Evolutionary conservation across 2,797 vertebrate genomes (phyloP).

Genomic region (Pseudotriccus pelzelni): DNA sequence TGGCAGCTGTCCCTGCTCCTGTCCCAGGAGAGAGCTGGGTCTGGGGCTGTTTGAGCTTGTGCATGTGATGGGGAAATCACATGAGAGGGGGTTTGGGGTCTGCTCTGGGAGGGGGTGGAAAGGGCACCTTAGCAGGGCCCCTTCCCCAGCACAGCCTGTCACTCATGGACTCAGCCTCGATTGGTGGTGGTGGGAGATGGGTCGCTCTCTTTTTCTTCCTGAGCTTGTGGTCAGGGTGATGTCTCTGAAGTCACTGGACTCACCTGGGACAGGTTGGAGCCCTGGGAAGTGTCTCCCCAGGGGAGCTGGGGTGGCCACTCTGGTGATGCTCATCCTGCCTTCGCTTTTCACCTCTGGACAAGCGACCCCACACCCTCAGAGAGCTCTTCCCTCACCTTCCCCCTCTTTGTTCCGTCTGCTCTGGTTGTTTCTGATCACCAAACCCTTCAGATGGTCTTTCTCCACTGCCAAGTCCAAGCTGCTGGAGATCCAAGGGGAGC

Average conservation of each 20-base stretch:
- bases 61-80: neutral
- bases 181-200: neutral
- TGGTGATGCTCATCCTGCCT: neutral
- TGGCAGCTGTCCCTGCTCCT: neutral
- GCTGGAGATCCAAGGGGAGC: neutral
- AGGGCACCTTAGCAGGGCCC: rapidly evolving
- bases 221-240: neutral
- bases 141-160: neutral
- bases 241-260: neutral
- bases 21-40: neutral
- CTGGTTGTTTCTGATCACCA: neutral
- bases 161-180: rapidly evolving
- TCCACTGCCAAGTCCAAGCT: neutral
- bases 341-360: neutral
- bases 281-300: neutral
- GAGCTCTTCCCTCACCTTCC: neutral
- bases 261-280: neutral
- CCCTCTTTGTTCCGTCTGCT: neutral
- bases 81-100: neutral
- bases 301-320: neutral
- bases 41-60: neutral
- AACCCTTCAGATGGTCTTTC: neutral
- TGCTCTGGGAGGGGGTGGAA: neutral
- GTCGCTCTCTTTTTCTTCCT: neutral
- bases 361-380: rapidly evolving